Percentiles rank a stretch among this genome's conserved stretches.
phyloP scores from a whole-genome alignment of 2,113 vertebrate species.

The Platanista minor region DNA sequence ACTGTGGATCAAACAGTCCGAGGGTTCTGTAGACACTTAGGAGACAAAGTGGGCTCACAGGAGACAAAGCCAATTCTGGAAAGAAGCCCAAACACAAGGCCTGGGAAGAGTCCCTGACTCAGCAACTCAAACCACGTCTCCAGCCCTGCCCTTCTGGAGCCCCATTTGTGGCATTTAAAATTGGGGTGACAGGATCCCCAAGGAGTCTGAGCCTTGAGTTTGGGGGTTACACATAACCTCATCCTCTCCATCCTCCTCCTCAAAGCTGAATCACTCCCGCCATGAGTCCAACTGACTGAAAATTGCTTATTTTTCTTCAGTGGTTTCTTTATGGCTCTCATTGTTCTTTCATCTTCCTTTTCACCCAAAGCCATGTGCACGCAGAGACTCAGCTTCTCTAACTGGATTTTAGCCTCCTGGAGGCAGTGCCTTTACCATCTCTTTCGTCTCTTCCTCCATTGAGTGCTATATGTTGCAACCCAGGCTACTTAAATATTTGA shows the following conservation, averaged over 20 bases:
- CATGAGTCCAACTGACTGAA: neutral
- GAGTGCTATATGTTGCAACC: neutral
- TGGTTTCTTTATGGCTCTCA: neutral
- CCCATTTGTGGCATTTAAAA: neutral
- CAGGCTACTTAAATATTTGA: neutral
- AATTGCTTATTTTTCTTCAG: neutral
- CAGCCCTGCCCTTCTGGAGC: neutral
- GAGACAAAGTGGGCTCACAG: neutral
- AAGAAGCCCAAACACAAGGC: neutral
- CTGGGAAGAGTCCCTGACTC: conserved; percentile 18
- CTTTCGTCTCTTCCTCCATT: neutral
- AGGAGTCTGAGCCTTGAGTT: neutral
- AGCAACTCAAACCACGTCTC: neutral
- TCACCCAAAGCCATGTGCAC: neutral
- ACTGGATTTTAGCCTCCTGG: accelerated
- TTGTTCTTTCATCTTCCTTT: neutral
- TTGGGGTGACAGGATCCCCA: neutral
- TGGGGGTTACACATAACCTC: neutral
- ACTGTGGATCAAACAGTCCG: neutral
- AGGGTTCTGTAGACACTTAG: neutral
- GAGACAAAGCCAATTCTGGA: conserved; percentile 1
- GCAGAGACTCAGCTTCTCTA: neutral
- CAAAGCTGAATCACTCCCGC: neutral
- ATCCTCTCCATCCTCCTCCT: neutral
- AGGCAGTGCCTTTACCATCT: neutral